These are phyloP conservation scores for Cervus canadensis DNA, from an alignment of 2,113 vertebrate genomes.

Conservation along the genomic window DNA sequence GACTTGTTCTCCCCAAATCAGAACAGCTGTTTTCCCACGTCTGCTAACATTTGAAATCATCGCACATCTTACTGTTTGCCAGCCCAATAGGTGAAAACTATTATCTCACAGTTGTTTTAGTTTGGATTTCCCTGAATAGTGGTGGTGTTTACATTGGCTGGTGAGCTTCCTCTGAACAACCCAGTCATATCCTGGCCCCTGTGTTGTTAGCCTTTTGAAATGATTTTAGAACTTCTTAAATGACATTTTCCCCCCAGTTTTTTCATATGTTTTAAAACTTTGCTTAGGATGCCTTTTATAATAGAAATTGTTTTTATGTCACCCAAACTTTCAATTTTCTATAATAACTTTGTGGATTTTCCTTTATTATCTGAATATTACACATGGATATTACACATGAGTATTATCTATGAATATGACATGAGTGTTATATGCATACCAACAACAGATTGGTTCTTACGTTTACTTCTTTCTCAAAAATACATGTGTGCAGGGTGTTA, in stretches of 20 bases:
- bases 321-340: neutral
- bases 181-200: neutral
- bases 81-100: neutral
- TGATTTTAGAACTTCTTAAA: neutral
- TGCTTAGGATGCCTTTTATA: neutral
- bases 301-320: neutral
- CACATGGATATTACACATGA: neutral
- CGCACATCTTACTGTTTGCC: neutral
- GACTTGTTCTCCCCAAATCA: neutral
- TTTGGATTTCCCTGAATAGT: slow-evolving; percentile 22
- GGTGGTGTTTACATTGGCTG: slow-evolving; percentile 15
- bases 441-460: neutral
- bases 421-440: neutral
- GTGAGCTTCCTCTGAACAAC: neutral
- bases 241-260: neutral
- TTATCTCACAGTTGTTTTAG: neutral
- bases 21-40: neutral
- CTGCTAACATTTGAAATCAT: neutral
- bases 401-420: neutral
- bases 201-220: neutral
- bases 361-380: neutral
- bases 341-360: neutral
- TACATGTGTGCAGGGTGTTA: neutral
- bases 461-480: neutral
- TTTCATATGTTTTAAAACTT: neutral